Evolutionary conservation across 2,888 invertebrate genomes (phyloP).

Genomic region (Andrena praecox): DNA sequence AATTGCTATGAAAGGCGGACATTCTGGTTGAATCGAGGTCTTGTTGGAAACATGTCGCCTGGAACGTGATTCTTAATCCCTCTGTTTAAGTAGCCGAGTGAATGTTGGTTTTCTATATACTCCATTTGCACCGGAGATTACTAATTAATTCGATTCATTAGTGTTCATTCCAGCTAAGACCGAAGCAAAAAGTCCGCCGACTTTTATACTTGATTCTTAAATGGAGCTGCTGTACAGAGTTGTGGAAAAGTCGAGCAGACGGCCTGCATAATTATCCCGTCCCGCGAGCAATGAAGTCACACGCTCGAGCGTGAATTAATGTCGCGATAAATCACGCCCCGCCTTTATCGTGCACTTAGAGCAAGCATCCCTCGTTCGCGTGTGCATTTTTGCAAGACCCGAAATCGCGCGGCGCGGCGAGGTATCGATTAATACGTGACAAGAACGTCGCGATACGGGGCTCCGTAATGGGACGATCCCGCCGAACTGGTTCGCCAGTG

Average conservation of each 20-base stretch:
- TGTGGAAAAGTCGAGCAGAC: conserved; percentile 7
- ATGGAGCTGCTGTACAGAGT: background rate
- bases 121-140: too few relatives aligned
- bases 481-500: conserved; percentile 42
- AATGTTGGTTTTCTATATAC: too few relatives aligned
- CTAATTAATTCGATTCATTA: too few relatives aligned
- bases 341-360: conserved; percentile 12
- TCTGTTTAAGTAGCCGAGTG: too few relatives aligned
- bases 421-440: conserved; percentile 15
- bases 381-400: conserved; percentile 14
- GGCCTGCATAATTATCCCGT: conserved; percentile 42
- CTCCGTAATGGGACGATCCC: background rate
- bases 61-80: too few relatives aligned
- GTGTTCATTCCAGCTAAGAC: too few relatives aligned
- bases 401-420: conserved; percentile 7
- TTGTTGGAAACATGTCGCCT: too few relatives aligned
- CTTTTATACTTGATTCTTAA: background rate
- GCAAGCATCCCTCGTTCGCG: background rate
- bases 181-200: too few relatives aligned
- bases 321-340: conserved; percentile 41
- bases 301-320: conserved; percentile 51
- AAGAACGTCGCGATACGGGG: background rate
- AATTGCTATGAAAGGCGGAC: too few relatives aligned
- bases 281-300: conserved; percentile 29
- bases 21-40: too few relatives aligned